Conservation (phyloP, 37 sponge, comb jelly and placozoan genomes). For the Amphimedon queenslandica region DNA sequence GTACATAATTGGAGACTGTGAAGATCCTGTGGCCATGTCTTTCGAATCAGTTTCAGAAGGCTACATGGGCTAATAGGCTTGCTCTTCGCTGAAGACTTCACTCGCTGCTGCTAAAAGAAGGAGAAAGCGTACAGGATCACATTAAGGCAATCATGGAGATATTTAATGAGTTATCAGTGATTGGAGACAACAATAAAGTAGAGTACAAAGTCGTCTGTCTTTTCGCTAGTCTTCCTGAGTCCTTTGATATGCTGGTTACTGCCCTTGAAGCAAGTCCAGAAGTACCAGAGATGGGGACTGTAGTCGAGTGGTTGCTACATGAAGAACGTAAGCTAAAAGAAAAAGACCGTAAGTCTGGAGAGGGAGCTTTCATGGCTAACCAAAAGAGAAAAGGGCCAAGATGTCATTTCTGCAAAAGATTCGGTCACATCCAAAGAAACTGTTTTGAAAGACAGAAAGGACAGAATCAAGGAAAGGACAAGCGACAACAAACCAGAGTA, state of each 20-base stretch:
- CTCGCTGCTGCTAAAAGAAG: conserved; percentile 30
- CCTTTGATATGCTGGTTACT: conserved; percentile 45
- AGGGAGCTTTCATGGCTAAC: neutral
- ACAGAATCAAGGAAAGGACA: conserved; percentile 13
- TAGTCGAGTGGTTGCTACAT: conserved; percentile 44
- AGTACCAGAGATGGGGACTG: conserved; percentile 43
- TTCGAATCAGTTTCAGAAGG: conserved; percentile 28
- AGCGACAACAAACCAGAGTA: conserved; percentile 18
- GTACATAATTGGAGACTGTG: conserved; percentile 42
- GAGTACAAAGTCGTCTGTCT: conserved; percentile 41
- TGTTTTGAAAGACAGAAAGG: conserved; percentile 6
- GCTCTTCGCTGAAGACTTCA: conserved; percentile 25
- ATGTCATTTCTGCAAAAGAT: conserved; percentile 27
- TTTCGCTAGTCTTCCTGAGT: conserved; percentile 43
- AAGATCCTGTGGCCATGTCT: conserved; percentile 38
- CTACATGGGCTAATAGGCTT: conserved; percentile 47
- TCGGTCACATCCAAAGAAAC: conserved; percentile 29
- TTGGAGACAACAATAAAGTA: conserved; percentile 20
- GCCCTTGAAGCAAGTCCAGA: conserved; percentile 46
- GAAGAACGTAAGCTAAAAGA: conserved; percentile 27
- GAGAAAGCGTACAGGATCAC: conserved; percentile 36
- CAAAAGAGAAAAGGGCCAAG: conserved; percentile 20
- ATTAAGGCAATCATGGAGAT: conserved; percentile 39
- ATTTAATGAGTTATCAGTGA: conserved; percentile 28
- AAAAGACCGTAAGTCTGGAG: conserved; percentile 14